These are phyloP conservation scores for Melanargia galathea DNA, from an alignment of 2,888 invertebrate genomes.

Conservation along the genomic window DNA sequence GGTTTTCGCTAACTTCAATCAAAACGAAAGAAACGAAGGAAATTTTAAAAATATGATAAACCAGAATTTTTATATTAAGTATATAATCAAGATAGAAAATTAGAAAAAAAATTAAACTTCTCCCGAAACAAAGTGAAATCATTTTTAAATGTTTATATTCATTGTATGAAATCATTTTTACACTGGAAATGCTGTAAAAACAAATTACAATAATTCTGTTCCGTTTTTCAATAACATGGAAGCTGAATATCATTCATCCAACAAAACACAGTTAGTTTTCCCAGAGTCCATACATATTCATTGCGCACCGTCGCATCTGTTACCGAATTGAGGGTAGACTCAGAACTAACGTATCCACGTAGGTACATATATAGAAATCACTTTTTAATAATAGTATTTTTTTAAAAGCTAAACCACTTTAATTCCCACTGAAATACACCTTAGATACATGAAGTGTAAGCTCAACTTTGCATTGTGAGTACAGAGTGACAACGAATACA, in stretches of 20 bases:
- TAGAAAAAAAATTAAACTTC: neutral
- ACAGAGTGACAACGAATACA: too few species aligned
- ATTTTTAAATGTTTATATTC: too few species aligned
- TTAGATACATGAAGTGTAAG: too few species aligned
- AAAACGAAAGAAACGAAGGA: neutral
- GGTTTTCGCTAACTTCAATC: too few species aligned
- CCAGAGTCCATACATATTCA: constrained; percentile 40
- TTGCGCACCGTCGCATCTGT: constrained; percentile 37
- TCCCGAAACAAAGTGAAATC: neutral
- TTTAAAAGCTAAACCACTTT: too few species aligned
- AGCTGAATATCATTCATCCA: constrained; percentile 19
- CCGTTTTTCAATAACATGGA: constrained; percentile 21
- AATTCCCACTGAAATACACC: too few species aligned
- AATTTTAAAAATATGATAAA: neutral
- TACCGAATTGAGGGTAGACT: constrained; percentile 34
- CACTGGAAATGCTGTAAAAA: neutral
- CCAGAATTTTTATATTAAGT: neutral
- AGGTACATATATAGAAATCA: neutral
- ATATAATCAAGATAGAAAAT: neutral
- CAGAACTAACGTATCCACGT: constrained; percentile 14
- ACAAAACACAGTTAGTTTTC: constrained; percentile 25
- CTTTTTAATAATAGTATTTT: neutral
- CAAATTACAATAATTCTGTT: constrained; percentile 2
- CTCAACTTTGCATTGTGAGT: too few species aligned
- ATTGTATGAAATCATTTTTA: constrained; percentile 2